These are phyloP conservation scores for Danionella dracula DNA, from an alignment of 2,797 vertebrate species.

Conservation along the genomic window DNA sequence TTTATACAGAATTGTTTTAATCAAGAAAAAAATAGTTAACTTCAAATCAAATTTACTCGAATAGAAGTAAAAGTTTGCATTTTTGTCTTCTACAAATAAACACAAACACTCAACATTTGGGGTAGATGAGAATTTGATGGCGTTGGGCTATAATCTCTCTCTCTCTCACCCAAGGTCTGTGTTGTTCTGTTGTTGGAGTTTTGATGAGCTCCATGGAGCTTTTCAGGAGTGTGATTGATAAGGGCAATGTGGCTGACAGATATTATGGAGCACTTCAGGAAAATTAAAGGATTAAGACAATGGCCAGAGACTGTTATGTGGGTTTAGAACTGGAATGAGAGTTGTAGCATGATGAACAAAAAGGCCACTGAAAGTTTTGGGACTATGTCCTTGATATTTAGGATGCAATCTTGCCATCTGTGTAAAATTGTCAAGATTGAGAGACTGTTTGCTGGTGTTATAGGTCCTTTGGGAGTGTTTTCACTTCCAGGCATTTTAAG, in stretches of 20 bases:
- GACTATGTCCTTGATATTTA: background rate
- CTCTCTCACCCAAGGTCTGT: slow-evolving; percentile 19
- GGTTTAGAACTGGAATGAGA: background rate
- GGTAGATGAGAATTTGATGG: background rate
- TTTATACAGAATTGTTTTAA: too few relatives aligned
- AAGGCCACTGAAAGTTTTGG: background rate
- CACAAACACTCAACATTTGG: too few relatives aligned
- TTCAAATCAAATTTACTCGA: too few relatives aligned
- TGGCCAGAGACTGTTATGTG: background rate
- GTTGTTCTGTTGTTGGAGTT: slow-evolving; percentile 7
- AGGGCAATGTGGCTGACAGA: slow-evolving; percentile 15
- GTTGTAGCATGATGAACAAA: background rate
- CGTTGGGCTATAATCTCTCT: background rate
- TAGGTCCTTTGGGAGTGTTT: background rate
- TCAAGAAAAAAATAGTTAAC: too few relatives aligned
- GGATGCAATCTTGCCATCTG: background rate
- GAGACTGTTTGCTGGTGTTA: background rate
- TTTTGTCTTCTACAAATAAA: background rate
- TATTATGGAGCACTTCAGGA: slow-evolving; percentile 7
- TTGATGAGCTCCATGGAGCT: background rate
- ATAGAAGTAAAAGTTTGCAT: too few relatives aligned
- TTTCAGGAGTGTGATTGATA: slow-evolving; percentile 18
- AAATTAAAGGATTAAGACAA: slow-evolving; percentile 19
- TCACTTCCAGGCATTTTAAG: background rate
- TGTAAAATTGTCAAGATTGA: background rate